These are phyloP conservation scores for Spisula subtruncata DNA, from an alignment of 2,888 invertebrate genomes.

Conservation along the genomic window DNA sequence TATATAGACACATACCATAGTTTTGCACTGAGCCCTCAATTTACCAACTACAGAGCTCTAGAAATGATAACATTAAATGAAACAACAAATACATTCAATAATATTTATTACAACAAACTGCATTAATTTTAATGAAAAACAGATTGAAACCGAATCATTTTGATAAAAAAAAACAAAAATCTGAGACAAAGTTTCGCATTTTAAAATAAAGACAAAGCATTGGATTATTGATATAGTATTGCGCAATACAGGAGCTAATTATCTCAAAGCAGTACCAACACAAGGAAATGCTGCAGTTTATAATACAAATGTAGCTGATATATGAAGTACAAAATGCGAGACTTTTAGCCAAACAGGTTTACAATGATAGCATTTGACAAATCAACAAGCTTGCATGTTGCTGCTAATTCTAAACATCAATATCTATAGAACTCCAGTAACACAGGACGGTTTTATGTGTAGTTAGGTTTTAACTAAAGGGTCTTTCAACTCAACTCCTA, in stretches of 20 bases:
- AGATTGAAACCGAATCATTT: too few species aligned
- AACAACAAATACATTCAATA: too few species aligned
- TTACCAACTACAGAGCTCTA: too few species aligned
- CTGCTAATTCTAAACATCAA: constrained; percentile 35
- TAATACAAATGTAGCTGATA: constrained; percentile 11
- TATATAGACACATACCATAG: too few species aligned
- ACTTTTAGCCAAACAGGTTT: not conserved
- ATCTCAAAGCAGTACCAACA: not conserved
- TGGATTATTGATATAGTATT: too few species aligned
- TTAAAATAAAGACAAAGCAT: too few species aligned
- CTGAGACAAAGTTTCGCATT: too few species aligned
- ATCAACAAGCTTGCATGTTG: constrained; percentile 40
- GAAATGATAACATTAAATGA: too few species aligned
- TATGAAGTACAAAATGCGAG: constrained; percentile 3
- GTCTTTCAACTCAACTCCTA: constrained; percentile 30
- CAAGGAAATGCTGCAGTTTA: not conserved
- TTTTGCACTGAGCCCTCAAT: too few species aligned
- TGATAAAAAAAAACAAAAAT: too few species aligned
- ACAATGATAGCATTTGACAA: constrained; percentile 15
- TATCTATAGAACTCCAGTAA: constrained; percentile 43
- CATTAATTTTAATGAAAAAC: too few species aligned
- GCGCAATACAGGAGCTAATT: not conserved
- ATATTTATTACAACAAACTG: too few species aligned
- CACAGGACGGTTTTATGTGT: constrained; percentile 44
- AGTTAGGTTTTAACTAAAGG: constrained; percentile 17